Conservation (phyloP, 2,113 vertebrate species). For the Ardeotis arabs region DNA sequence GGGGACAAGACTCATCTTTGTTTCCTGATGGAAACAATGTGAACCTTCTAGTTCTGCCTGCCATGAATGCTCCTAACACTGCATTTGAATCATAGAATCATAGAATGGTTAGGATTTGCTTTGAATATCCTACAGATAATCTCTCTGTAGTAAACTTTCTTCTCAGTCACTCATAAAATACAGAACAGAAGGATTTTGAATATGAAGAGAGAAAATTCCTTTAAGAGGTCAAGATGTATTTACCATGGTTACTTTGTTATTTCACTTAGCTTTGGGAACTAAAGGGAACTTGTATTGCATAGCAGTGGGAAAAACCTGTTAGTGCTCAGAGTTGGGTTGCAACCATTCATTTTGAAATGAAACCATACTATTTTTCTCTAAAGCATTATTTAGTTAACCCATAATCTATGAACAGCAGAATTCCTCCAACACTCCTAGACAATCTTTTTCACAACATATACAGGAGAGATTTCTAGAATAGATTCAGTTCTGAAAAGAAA, state of each 20-base stretch:
- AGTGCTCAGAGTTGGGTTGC: neutral
- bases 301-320: neutral
- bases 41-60: neutral
- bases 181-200: neutral
- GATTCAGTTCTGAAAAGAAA: neutral
- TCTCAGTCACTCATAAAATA: neutral
- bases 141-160: neutral
- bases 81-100: neutral
- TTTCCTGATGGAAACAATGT: neutral
- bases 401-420: neutral
- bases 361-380: neutral
- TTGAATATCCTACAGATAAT: neutral
- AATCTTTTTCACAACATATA: neutral
- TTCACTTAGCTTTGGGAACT: neutral
- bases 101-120: neutral
- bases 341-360: constrained; percentile 1
- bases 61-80: neutral
- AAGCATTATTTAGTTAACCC: neutral
- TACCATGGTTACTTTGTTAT: neutral
- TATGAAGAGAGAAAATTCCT: neutral
- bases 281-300: neutral
- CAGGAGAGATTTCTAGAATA: neutral
- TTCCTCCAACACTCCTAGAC: neutral
- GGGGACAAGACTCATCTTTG: neutral
- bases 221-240: neutral